These are phyloP conservation scores for Ceratotherium simum DNA, from an alignment of 2,113 vertebrate species.

Conservation along the genomic window DNA sequence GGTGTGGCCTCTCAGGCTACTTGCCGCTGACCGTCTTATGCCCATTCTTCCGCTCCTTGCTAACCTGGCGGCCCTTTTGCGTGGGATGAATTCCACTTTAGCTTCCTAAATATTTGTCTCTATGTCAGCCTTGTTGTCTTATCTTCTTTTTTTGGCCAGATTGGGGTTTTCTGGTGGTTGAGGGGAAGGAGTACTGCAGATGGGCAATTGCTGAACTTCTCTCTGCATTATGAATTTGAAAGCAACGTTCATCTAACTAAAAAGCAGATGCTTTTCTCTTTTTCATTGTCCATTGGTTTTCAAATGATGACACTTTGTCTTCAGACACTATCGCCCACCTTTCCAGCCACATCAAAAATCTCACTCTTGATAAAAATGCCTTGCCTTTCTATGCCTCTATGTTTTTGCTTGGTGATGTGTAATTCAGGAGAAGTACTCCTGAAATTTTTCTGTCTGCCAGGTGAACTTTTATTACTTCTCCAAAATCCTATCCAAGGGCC, in stretches of 20 bases:
- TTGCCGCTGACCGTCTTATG: not conserved
- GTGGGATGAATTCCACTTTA: not conserved
- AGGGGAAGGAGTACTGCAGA: not conserved
- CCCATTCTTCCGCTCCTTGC: not conserved
- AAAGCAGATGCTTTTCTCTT: not conserved
- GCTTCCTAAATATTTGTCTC: not conserved
- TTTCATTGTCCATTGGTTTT: not conserved
- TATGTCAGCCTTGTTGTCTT: not conserved
- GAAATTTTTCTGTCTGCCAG: not conserved
- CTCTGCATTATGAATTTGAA: not conserved
- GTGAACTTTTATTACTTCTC: not conserved
- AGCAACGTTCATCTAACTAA: not conserved
- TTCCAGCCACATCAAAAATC: not conserved
- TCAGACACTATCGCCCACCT: not conserved
- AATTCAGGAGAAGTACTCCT: not conserved
- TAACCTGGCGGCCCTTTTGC: not conserved
- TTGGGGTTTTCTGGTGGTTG: not conserved
- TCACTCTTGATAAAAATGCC: not conserved
- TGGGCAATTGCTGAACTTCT: slow-evolving; percentile 25
- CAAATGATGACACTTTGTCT: not conserved
- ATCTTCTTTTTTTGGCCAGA: not conserved
- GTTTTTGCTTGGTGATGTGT: not conserved
- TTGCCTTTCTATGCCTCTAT: not conserved
- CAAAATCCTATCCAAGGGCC: not conserved
- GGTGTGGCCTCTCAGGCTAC: not conserved